A percentile compares a stretch with the other conserved stretches of the same genome.
These are phyloP conservation scores for Luperina nickerlii DNA, from an alignment of 2,888 invertebrate genomes.

Conservation along the genomic window DNA sequence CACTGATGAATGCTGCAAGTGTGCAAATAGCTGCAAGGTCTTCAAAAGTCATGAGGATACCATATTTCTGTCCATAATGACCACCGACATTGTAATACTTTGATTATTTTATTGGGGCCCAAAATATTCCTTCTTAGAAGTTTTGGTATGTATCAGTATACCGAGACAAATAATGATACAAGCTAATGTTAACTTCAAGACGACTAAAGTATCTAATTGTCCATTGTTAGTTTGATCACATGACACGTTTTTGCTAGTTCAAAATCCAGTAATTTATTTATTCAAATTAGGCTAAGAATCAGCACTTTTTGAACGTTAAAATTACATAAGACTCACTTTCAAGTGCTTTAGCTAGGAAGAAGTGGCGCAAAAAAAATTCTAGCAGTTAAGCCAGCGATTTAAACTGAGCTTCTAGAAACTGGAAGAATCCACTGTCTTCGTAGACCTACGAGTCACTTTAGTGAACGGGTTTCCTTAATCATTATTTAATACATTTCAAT, in stretches of 20 bases:
- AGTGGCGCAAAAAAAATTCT: not conserved
- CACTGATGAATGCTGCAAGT: slow-evolving; percentile 2
- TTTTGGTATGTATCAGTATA: not conserved
- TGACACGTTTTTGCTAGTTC: not conserved
- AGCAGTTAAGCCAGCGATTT: not conserved
- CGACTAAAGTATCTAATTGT: too few relatives aligned
- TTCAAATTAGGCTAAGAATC: not conserved
- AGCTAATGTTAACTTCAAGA: not conserved
- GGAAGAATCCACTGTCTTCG: not conserved
- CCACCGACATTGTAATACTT: not conserved
- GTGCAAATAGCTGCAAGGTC: not conserved
- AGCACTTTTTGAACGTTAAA: too few relatives aligned
- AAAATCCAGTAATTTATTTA: not conserved
- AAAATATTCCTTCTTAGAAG: not conserved
- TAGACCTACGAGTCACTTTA: not conserved
- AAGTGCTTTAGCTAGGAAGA: not conserved
- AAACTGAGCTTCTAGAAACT: not conserved
- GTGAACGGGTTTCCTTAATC: not conserved
- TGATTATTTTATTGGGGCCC: not conserved
- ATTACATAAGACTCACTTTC: not conserved
- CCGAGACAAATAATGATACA: not conserved
- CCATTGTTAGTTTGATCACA: not conserved
- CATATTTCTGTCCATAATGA: too few relatives aligned
- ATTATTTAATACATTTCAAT: not conserved
- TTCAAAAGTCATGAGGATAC: not conserved